A percentile compares a stretch with the other conserved stretches of the same genome.
phyloP scores from a whole-genome alignment of 2,797 vertebrate species.

The Aldrovandia affinis region DNA sequence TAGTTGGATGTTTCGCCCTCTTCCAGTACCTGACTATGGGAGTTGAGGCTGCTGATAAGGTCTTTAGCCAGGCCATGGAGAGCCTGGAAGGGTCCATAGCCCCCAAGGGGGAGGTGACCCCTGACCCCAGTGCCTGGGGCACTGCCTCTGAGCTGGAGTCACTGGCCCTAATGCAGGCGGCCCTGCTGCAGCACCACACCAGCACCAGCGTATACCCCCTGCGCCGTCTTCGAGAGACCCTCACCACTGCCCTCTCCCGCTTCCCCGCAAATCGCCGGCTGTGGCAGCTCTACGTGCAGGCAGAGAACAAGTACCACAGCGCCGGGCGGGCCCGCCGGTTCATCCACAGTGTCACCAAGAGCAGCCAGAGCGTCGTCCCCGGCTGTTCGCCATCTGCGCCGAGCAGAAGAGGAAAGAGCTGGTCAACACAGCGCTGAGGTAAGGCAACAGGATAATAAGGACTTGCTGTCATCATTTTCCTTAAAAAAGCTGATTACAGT shows the following conservation, averaged over 20 bases:
- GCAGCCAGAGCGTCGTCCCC: slow-evolving; percentile 74
- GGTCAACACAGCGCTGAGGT: slow-evolving; percentile 86
- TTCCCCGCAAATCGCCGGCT: slow-evolving; percentile 79
- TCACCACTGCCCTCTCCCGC: slow-evolving; percentile 74
- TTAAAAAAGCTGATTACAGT: neutral
- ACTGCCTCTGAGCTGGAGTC: slow-evolving; percentile 68
- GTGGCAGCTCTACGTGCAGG: slow-evolving; percentile 85
- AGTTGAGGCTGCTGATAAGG: slow-evolving; percentile 75
- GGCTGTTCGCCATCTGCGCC: slow-evolving; percentile 86
- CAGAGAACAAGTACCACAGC: slow-evolving; percentile 84
- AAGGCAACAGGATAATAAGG: slow-evolving; percentile 31
- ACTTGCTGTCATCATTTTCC: neutral
- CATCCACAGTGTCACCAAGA: slow-evolving; percentile 79
- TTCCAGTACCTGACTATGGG: slow-evolving; percentile 92
- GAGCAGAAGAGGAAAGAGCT: slow-evolving; percentile 88
- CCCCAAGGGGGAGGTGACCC: neutral
- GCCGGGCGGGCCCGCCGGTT: slow-evolving; percentile 86
- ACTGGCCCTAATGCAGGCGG: slow-evolving; percentile 77
- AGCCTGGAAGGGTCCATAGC: slow-evolving; percentile 46
- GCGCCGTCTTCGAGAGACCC: slow-evolving; percentile 75
- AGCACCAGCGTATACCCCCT: slow-evolving; percentile 78
- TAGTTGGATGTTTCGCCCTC: slow-evolving; percentile 84
- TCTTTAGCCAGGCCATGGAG: slow-evolving; percentile 74
- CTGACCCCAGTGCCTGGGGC: slow-evolving; percentile 30
- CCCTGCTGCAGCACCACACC: slow-evolving; percentile 81